Evolutionary conservation across 92 coral and sea anemone genomes (phyloP).

Genomic region (Parazoanthus atlanticus): DNA sequence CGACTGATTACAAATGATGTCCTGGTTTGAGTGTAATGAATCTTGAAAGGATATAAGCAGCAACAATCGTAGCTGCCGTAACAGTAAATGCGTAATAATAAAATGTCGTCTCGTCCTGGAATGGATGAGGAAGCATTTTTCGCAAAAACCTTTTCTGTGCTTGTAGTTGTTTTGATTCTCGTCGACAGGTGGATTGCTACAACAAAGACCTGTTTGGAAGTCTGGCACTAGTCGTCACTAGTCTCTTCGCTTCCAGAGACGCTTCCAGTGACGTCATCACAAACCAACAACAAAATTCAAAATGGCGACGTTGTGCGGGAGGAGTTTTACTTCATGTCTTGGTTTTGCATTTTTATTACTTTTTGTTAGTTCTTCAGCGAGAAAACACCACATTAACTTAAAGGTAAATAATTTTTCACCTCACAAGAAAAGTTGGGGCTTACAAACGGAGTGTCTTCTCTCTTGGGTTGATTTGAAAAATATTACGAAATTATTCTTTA

Average conservation of each 20-base stretch:
- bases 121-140: slow-evolving; percentile 62
- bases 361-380: slow-evolving; percentile 23
- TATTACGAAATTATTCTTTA: slow-evolving; percentile 15
- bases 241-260: slow-evolving; percentile 2
- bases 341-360: slow-evolving; percentile 48
- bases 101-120: slow-evolving; percentile 84
- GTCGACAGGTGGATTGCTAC: background rate
- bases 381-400: slow-evolving; percentile 50
- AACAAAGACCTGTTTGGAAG: slow-evolving; percentile 25
- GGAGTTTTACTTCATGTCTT: slow-evolving; percentile 26
- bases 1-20: slow-evolving; percentile 61
- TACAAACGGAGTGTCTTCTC: background rate
- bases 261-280: slow-evolving; percentile 64
- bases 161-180: background rate
- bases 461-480: background rate
- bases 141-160: slow-evolving; percentile 12
- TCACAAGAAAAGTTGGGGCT: background rate
- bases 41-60: slow-evolving; percentile 80
- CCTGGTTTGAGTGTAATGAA: slow-evolving; percentile 88
- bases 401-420: slow-evolving; percentile 33
- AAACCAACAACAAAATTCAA: slow-evolving; percentile 52
- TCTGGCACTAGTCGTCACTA: slow-evolving; percentile 20
- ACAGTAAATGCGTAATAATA: slow-evolving; percentile 82
- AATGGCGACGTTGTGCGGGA: slow-evolving; percentile 66
- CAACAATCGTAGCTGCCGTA: slow-evolving; percentile 75